A percentile compares a stretch with the other conserved stretches of the same genome.
Evolutionary conservation across 2,888 invertebrate genomes (phyloP).

Genomic region (Nephrotoma appendiculata): DNA sequence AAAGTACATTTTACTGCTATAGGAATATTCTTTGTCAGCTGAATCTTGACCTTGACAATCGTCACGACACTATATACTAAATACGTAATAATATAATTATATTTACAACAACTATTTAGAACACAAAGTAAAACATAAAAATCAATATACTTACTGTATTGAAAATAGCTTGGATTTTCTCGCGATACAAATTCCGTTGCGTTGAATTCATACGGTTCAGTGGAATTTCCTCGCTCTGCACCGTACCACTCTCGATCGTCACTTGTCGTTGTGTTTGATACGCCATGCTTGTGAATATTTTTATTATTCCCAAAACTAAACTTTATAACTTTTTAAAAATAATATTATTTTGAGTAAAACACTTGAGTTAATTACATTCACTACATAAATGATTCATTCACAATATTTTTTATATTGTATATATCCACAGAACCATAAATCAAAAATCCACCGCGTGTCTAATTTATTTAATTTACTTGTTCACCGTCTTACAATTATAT

Average conservation of each 20-base stretch:
- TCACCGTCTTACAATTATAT: neutral
- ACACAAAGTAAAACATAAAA: neutral
- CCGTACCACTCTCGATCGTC: neutral
- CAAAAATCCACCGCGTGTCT: neutral
- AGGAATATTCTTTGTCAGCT: neutral
- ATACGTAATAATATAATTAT: too few relatives aligned
- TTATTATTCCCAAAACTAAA: neutral
- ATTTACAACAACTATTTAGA: too few relatives aligned
- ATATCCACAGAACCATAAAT: neutral
- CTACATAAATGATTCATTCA: neutral
- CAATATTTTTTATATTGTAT: neutral
- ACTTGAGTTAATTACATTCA: neutral
- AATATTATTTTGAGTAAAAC: neutral
- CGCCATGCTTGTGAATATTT: neutral
- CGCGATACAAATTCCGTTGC: neutral
- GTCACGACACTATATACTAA: neutral
- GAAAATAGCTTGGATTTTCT: neutral
- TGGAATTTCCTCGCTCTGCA: neutral
- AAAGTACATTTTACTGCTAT: too few relatives aligned
- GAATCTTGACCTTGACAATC: neutral
- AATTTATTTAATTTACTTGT: neutral
- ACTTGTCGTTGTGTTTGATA: neutral
- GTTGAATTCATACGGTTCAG: neutral
- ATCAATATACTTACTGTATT: neutral
- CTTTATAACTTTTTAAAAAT: too few relatives aligned